Evolutionary conservation across 1,140 invertebrate species (phyloP).

Genomic region (Papilio dardanus): DNA sequence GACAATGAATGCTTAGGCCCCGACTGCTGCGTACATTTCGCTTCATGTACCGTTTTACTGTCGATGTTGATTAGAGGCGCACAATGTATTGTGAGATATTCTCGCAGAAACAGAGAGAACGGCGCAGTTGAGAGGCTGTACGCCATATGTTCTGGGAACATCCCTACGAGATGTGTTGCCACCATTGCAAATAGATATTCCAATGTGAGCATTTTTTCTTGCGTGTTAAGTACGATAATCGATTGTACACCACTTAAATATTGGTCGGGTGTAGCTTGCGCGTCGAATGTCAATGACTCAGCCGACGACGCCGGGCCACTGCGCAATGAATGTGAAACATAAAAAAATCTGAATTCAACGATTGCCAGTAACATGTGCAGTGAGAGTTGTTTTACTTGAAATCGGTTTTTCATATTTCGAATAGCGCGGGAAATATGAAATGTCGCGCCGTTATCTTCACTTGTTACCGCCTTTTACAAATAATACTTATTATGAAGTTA

Average conservation of each 20-base stretch:
- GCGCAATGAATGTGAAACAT: constrained; percentile 53
- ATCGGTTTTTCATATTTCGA: constrained; percentile 31
- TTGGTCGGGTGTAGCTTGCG: constrained; percentile 47
- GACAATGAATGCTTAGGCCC: constrained; percentile 2
- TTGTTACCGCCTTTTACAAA: not conserved
- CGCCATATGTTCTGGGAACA: constrained; percentile 51
- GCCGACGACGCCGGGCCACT: constrained; percentile 42
- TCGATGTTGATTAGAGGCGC: constrained; percentile 38
- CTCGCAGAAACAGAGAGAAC: constrained; percentile 21
- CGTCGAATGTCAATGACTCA: constrained; percentile 67
- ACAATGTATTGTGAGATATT: constrained; percentile 43
- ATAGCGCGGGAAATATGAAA: constrained; percentile 31
- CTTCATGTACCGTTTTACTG: constrained; percentile 32
- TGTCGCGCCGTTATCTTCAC: not conserved
- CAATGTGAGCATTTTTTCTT: constrained; percentile 29
- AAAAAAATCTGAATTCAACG: constrained; percentile 55
- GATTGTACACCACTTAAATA: constrained; percentile 44
- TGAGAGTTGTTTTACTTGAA: constrained; percentile 26
- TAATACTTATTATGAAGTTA: not conserved
- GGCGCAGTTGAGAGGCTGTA: constrained; percentile 38
- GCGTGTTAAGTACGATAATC: constrained; percentile 44
- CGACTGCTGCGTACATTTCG: constrained; percentile 41
- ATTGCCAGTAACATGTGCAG: constrained; percentile 45
- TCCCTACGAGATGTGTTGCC: constrained; percentile 42
- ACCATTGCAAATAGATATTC: constrained; percentile 23